Percentiles rank a stretch among this genome's conserved stretches.
Evolutionary conservation across 2,113 vertebrate species (phyloP).

Genomic region (Oostethus manadensis): DNA sequence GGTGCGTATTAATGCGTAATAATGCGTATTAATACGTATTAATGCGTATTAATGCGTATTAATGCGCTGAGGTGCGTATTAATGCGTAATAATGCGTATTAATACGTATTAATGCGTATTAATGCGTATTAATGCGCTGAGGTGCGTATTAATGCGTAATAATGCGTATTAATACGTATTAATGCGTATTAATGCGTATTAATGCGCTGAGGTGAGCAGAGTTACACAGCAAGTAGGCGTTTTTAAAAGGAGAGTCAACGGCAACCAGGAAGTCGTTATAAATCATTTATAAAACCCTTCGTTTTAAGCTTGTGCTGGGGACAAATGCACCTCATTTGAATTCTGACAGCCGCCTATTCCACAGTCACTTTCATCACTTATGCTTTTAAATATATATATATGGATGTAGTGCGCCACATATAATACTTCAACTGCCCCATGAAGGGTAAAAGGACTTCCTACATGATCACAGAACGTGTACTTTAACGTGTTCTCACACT

Average conservation of each 20-base stretch:
- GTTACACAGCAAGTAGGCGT: background rate
- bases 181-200: no score
- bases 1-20: no score
- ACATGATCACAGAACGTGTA: background rate
- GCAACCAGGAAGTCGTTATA: background rate
- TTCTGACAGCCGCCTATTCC: background rate
- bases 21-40: no score
- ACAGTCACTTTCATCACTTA: background rate
- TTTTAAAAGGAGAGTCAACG: background rate
- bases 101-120: no score
- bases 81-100: no score
- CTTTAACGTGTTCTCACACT: background rate
- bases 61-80: no score
- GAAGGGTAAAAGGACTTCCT: background rate
- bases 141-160: no score
- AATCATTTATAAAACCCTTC: background rate
- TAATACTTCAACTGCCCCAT: background rate
- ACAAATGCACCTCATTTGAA: background rate
- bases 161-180: no score
- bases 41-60: no score
- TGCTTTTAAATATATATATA: background rate
- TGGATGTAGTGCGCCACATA: no score
- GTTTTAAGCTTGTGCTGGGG: background rate
- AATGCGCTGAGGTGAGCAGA: background rate
- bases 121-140: no score